Evolutionary conservation across 2,113 vertebrate genomes (phyloP), one percentile per base, ranked within the genome.

Genomic region (Mirza zaza): DNA sequence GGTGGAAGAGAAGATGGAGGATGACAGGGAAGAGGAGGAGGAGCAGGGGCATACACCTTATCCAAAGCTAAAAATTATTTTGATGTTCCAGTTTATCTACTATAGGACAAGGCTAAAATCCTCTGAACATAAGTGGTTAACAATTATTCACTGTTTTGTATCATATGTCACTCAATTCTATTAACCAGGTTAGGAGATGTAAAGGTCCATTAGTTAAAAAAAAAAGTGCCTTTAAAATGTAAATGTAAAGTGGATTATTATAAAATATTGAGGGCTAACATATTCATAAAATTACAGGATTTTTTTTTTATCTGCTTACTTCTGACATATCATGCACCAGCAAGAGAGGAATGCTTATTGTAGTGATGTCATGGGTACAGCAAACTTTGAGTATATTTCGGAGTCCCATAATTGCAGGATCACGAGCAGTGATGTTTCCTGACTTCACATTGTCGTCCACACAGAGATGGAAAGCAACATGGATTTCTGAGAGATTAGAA

Each of bases 301-400:
- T 8, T 61, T 39, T 39, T 21, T 36, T 20, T 21, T 15, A 5
- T 3, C 8, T 63, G 85, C 98, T 99, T 96, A 99, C 99, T 99
- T 99, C 99, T 4, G 99, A 99, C 99, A 99, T 99, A 90, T 99
- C 99, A 5, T 99, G 99, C 61, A 99, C 99, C 87, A 99, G 98
- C 76, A 99, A 98, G 92, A 99, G 99, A 23, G 99, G 99, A 48
- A 99, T 98, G 57, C 99, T 99, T 96, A 99, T 98, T 4, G 99
- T 99, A 77, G 99, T 99, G 98, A 99, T 98, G 96, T 99, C 99
- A 0, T 99, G 99, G 0, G 99, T 99, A 94, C 99, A 99, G 98
- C 99, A 99, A 59, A 99, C 99, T 97, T 99, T 99, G 93, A 99
- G 99, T 93, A 99, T 99, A 98, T 99, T 99, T 32, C 99, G 98